Conservation (phyloP, 35 echinoderm and acorn worm genomes). For the Ophiothrix spiculata region DNA sequence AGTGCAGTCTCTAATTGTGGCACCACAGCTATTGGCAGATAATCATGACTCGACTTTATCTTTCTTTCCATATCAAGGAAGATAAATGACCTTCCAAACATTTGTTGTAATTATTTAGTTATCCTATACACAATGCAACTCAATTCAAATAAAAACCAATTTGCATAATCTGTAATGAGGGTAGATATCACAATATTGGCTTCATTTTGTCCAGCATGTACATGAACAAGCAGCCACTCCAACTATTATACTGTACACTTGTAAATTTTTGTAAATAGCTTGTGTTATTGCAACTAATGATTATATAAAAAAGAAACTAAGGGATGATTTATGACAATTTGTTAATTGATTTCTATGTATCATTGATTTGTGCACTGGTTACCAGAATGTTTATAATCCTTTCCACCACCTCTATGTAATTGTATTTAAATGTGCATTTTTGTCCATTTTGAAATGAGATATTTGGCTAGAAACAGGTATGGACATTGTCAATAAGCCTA, state of each 20-base stretch:
- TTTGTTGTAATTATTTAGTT: no score
- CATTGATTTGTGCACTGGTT: not conserved
- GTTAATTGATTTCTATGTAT: not conserved
- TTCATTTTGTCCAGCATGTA: no score
- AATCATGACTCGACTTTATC: no score
- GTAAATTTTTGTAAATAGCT: constrained; percentile 7
- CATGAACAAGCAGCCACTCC: not conserved
- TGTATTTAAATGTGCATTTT: not conserved
- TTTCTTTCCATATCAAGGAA: no score
- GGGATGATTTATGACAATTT: not conserved
- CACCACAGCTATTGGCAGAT: no score
- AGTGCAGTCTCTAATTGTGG: no score
- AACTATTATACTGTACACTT: not conserved
- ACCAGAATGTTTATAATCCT: not conserved
- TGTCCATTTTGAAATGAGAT: not conserved
- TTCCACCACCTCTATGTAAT: not conserved
- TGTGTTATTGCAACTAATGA: not conserved
- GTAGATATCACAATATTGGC: no score
- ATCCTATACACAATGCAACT: no score
- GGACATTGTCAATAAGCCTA: no score
- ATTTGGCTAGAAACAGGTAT: not conserved
- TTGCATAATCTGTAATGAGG: no score
- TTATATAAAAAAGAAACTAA: not conserved
- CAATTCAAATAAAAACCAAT: no score
- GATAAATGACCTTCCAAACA: no score